Percentiles rank a stretch among this genome's conserved stretches.
These are phyloP conservation scores for Hypanus sabinus DNA, from an alignment of 2,113 vertebrate genomes.

Conservation along the genomic window DNA sequence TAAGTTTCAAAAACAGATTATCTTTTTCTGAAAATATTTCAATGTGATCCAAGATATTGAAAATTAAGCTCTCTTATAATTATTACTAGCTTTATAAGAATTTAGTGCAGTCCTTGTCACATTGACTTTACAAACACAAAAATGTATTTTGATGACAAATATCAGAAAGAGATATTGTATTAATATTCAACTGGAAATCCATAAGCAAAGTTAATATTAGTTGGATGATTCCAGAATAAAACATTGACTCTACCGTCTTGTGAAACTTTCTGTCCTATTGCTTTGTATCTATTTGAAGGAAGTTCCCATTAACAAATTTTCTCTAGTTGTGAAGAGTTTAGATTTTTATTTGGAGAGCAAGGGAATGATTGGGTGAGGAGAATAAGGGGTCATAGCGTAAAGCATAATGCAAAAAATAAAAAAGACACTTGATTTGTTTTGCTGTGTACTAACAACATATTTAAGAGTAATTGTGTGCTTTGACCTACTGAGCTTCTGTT, in stretches of 20 bases:
- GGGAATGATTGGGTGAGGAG: neutral
- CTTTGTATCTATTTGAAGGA: neutral
- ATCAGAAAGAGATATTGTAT: neutral
- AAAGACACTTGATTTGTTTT: neutral
- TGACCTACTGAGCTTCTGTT: neutral
- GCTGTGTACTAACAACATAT: neutral
- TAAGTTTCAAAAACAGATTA: neutral
- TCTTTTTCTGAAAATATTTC: neutral
- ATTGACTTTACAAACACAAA: neutral
- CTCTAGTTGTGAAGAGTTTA: neutral
- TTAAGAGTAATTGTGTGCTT: neutral
- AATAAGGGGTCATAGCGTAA: neutral
- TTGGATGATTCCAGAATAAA: neutral
- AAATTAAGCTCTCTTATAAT: neutral
- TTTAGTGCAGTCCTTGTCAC: neutral
- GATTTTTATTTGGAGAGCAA: neutral
- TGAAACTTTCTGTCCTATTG: neutral
- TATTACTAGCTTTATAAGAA: neutral
- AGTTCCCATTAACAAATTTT: neutral
- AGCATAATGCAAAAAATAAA: too few relatives aligned
- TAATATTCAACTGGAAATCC: neutral
- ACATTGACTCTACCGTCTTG: neutral
- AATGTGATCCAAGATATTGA: neutral
- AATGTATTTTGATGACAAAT: neutral
- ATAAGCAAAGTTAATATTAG: neutral